Evolutionary conservation across 2,888 invertebrate genomes (phyloP).

Genomic region (Megalurothrips usitatus): DNA sequence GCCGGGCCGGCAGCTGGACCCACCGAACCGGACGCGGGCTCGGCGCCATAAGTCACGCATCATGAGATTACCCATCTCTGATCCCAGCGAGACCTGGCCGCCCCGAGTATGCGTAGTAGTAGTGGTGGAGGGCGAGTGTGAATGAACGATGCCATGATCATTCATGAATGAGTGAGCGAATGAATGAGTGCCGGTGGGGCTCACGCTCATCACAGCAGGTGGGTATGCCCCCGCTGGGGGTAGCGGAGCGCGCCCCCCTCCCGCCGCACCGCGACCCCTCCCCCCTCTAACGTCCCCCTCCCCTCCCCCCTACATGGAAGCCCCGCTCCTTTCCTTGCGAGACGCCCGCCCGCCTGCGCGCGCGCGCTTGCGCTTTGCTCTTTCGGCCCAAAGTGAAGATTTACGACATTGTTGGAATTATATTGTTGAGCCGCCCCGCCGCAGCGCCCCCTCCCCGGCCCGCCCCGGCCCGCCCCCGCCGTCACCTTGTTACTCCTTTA

Average conservation of each 20-base stretch:
- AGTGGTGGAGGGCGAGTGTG: no score
- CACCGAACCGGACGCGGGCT: conserved; percentile 42
- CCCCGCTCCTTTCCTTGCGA: background rate
- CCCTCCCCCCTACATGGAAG: background rate
- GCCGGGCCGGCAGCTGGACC: conserved; percentile 33
- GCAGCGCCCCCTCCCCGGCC: no score
- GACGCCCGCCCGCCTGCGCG: no score
- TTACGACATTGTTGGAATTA: conserved; percentile 63
- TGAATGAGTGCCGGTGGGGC: no score
- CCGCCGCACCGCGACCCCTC: background rate
- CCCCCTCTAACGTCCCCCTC: background rate
- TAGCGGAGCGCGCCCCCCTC: background rate
- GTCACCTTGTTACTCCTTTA: conserved; percentile 30
- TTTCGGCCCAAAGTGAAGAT: conserved; percentile 62
- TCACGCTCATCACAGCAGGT: background rate
- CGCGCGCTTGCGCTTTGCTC: conserved; percentile 8
- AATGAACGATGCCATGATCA: no score
- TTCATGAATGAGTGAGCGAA: no score
- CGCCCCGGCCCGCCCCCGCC: background rate
- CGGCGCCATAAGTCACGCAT: conserved; percentile 63
- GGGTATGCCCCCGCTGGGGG: background rate
- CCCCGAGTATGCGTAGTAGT: conserved; percentile 41
- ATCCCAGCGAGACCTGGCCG: conserved; percentile 56
- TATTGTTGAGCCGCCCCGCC: conserved; percentile 49
- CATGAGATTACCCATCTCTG: conserved; percentile 71